Evolutionary conservation across 2,888 invertebrate genomes (phyloP).

Genomic region (Ypsolopha scabrella): DNA sequence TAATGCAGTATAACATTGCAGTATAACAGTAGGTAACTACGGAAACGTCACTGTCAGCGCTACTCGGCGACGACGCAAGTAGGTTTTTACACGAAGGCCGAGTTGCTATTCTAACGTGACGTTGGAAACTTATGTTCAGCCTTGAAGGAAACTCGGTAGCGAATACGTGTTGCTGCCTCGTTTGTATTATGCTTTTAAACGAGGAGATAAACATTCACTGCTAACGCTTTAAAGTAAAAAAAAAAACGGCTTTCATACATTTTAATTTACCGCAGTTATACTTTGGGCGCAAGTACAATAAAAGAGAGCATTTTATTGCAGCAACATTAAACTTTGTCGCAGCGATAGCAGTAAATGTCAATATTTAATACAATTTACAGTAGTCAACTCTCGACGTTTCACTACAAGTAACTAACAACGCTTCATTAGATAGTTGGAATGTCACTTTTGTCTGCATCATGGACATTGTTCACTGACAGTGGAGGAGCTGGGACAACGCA

Average conservation of each 20-base stretch:
- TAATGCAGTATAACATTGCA: neutral
- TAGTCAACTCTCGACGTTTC: conserved; percentile 12
- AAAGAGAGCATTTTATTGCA: too few relatives aligned
- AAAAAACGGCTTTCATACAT: too few relatives aligned
- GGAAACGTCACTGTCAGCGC: conserved; percentile 1
- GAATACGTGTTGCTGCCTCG: neutral
- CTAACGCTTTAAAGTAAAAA: too few relatives aligned
- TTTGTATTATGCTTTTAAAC: too few relatives aligned
- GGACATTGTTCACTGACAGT: neutral
- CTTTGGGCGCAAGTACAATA: too few relatives aligned
- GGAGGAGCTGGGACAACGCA: conserved; percentile 13
- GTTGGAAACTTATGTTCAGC: neutral
- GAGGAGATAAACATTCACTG: too few relatives aligned
- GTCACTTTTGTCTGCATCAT: conserved; percentile 28
- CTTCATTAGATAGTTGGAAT: conserved; percentile 48
- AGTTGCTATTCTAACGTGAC: neutral
- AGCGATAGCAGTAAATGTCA: conserved; percentile 8
- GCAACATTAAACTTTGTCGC: too few relatives aligned
- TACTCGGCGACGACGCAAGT: neutral
- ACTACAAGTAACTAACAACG: conserved; percentile 19
- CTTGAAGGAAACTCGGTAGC: neutral
- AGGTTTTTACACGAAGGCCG: neutral
- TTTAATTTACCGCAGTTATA: too few relatives aligned
- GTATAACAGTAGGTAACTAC: neutral
- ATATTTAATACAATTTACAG: conserved; percentile 9